These are phyloP conservation scores for Cyprinodon diabolis DNA, from an alignment of 2,797 vertebrate species.

Conservation along the genomic window DNA sequence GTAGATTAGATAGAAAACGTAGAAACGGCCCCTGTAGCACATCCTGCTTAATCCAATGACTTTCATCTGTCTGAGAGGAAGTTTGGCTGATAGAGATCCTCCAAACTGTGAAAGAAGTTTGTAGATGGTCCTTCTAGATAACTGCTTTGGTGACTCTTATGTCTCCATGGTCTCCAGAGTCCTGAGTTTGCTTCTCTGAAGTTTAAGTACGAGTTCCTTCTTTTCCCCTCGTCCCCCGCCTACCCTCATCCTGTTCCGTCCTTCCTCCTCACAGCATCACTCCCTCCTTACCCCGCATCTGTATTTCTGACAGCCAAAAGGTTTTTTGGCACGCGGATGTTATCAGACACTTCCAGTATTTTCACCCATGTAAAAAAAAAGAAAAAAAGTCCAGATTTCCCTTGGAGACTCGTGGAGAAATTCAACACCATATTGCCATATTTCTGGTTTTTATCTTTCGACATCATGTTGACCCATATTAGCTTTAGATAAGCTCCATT, in stretches of 20 bases:
- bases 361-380: slow-evolving; percentile 31
- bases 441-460: slow-evolving; percentile 46
- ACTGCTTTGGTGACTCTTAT: slow-evolving; percentile 31
- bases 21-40: neutral
- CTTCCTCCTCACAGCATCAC: neutral
- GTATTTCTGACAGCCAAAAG: slow-evolving; percentile 21
- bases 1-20: slow-evolving; percentile 20
- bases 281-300: slow-evolving; percentile 11
- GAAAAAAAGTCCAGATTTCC: slow-evolving; percentile 22
- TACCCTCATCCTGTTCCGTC: slow-evolving; percentile 2
- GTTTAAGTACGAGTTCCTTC: neutral
- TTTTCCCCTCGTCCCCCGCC: slow-evolving; percentile 16
- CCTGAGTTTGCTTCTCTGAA: slow-evolving; percentile 21
- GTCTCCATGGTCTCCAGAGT: slow-evolving; percentile 4
- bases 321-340: slow-evolving; percentile 60
- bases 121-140: slow-evolving; percentile 18
- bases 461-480: slow-evolving; percentile 4
- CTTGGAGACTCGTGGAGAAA: slow-evolving; percentile 55
- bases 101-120: neutral
- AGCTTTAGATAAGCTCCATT: slow-evolving; percentile 1
- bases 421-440: slow-evolving; percentile 65
- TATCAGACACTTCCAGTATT: slow-evolving; percentile 65
- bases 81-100: slow-evolving; percentile 1
- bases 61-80: slow-evolving; percentile 11
- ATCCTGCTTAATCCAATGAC: neutral